Percentiles rank a stretch among this genome's conserved stretches.
Evolutionary conservation across 2,113 vertebrate genomes (phyloP).

Genomic region (Catagonus wagneri): DNA sequence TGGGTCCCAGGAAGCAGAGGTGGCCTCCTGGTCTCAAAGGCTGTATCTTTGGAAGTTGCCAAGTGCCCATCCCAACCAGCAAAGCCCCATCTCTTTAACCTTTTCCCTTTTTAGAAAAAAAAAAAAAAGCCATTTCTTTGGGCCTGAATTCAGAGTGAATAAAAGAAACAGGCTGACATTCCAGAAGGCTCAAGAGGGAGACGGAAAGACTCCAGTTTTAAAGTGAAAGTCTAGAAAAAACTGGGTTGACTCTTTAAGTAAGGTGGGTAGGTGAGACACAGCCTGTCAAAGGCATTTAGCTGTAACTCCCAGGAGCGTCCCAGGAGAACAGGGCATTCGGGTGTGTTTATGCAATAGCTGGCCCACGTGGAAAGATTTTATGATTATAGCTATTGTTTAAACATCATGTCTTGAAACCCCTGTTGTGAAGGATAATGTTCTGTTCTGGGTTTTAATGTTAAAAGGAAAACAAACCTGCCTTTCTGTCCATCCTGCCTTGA

Average conservation of each 20-base stretch:
- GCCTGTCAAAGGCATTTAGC: not conserved
- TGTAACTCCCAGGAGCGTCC: not conserved
- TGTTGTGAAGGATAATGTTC: not conserved
- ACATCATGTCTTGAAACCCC: not conserved
- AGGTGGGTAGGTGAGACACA: not conserved
- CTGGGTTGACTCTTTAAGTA: not conserved
- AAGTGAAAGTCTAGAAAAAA: conserved; percentile 10
- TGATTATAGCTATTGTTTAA: conserved; percentile 24
- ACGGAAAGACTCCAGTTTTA: not conserved
- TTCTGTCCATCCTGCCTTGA: not conserved
- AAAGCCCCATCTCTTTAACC: not conserved
- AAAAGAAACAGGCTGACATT: not conserved
- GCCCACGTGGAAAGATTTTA: not conserved
- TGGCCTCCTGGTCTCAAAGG: not conserved
- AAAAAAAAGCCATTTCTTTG: conserved; percentile 21
- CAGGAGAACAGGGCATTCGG: not conserved
- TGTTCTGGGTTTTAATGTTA: conserved; percentile 19
- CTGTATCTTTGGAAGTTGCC: not conserved
- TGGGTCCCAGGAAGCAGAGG: not conserved
- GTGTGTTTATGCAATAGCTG: not conserved
- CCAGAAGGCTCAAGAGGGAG: not conserved
- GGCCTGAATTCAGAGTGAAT: not conserved
- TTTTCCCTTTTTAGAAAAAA: not conserved
- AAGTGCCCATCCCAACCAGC: not conserved
- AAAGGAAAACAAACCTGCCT: not conserved